Conservation (phyloP, 2,797 vertebrate species). For the Acomys russatus region DNA sequence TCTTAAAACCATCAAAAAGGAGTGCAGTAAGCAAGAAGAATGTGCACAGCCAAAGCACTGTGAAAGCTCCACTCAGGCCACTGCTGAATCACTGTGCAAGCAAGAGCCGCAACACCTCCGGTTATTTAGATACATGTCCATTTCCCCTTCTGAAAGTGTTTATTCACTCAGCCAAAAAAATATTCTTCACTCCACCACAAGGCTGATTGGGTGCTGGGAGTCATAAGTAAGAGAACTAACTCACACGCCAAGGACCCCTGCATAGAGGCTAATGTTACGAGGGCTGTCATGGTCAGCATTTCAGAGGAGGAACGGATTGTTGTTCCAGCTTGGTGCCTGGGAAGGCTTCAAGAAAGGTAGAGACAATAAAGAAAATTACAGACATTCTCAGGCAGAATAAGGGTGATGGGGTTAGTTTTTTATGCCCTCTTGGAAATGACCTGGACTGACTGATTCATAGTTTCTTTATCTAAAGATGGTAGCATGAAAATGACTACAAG, state of each 20-base stretch:
- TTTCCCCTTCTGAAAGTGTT: constrained; percentile 23
- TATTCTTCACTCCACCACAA: background rate
- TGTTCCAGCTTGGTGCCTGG: background rate
- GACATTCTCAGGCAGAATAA: background rate
- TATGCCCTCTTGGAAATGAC: background rate
- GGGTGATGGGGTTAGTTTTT: background rate
- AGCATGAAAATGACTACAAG: background rate
- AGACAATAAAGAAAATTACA: constrained; percentile 8
- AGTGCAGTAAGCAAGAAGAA: background rate
- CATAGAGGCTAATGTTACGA: background rate
- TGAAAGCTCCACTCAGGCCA: background rate
- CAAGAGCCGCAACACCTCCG: background rate
- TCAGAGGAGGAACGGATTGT: constrained; percentile 1
- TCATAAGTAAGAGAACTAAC: constrained; percentile 7
- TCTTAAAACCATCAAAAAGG: background rate
- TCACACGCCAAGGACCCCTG: background rate
- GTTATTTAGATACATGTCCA: background rate
- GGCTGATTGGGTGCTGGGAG: background rate
- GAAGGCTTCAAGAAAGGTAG: background rate
- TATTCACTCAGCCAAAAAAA: background rate
- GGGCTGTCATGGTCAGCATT: background rate
- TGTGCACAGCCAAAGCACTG: background rate
- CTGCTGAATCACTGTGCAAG: background rate
- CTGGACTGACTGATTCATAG: background rate
- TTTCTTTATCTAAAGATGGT: constrained; percentile 47